Evolutionary conservation across 2,888 invertebrate species (phyloP).

Genomic region (Melanophora roralis): DNA sequence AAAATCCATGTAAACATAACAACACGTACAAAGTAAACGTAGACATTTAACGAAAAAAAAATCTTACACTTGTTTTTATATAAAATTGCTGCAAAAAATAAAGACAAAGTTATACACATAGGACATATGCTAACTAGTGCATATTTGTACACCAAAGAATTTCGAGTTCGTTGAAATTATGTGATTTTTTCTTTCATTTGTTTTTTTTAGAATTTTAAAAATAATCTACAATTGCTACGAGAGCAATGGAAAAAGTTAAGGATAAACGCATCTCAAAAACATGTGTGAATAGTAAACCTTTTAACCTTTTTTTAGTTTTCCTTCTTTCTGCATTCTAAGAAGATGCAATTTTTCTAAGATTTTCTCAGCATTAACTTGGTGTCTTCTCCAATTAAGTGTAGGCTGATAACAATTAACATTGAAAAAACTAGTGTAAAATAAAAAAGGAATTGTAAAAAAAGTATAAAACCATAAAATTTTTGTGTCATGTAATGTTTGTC

Average conservation of each 20-base stretch:
- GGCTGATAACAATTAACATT: conserved; percentile 39
- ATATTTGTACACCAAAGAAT: conserved; percentile 14
- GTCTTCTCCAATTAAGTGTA: conserved; percentile 33
- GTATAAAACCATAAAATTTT: background rate
- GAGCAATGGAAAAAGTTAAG: conserved; percentile 29
- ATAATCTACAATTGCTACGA: conserved; percentile 31
- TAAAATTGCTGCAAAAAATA: background rate
- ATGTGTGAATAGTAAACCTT: conserved; percentile 36
- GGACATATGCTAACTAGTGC: background rate
- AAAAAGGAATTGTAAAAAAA: background rate
- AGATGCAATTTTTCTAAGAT: conserved; percentile 43
- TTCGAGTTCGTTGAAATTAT: conserved; percentile 15
- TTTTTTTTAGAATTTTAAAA: conserved; percentile 26
- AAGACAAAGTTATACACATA: background rate
- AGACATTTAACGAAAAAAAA: conserved; percentile 11
- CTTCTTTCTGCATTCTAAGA: conserved; percentile 29
- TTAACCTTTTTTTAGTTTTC: conserved; percentile 41
- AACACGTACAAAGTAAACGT: conserved; percentile 40
- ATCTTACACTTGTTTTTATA: conserved; percentile 53
- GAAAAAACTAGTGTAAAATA: background rate
- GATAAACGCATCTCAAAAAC: conserved; percentile 53
- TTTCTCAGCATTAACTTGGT: conserved; percentile 33
- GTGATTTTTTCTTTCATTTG: background rate
- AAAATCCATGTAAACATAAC: conserved; percentile 45
- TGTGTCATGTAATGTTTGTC: conserved; percentile 28